These are phyloP conservation scores for Pelodytes ibericus DNA, from an alignment of 2,797 vertebrate genomes.

Conservation along the genomic window DNA sequence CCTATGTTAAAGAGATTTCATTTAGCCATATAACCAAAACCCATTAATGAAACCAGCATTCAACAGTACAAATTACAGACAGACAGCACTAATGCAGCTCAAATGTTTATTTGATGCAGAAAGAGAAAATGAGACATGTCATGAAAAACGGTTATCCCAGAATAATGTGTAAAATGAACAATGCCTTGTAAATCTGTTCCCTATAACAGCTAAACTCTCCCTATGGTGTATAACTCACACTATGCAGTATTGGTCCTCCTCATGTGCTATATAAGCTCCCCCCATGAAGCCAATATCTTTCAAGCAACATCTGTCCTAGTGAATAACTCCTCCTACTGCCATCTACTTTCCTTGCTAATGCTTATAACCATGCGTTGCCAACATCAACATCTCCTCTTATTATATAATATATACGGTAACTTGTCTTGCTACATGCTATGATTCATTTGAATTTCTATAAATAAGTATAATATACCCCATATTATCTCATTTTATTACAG, in stretches of 20 bases:
- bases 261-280: background rate
- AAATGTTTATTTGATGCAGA: conserved; percentile 50
- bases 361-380: background rate
- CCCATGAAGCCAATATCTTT: background rate
- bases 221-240: background rate
- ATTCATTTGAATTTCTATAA: background rate
- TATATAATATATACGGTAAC: background rate
- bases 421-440: background rate
- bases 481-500: background rate
- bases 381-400: background rate
- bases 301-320: background rate
- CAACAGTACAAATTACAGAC: background rate
- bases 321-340: background rate
- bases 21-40: too few relatives aligned
- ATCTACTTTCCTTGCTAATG: background rate
- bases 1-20: too few relatives aligned
- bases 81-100: conserved; percentile 31
- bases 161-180: conserved; percentile 27
- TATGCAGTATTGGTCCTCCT: background rate
- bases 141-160: conserved; percentile 45
- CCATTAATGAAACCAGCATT: background rate
- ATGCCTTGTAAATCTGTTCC: background rate
- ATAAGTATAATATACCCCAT: background rate
- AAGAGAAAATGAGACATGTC: conserved; percentile 49
- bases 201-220: background rate